phyloP scores from a whole-genome alignment of 2,888 invertebrate species.

The Litoditis marina region DNA sequence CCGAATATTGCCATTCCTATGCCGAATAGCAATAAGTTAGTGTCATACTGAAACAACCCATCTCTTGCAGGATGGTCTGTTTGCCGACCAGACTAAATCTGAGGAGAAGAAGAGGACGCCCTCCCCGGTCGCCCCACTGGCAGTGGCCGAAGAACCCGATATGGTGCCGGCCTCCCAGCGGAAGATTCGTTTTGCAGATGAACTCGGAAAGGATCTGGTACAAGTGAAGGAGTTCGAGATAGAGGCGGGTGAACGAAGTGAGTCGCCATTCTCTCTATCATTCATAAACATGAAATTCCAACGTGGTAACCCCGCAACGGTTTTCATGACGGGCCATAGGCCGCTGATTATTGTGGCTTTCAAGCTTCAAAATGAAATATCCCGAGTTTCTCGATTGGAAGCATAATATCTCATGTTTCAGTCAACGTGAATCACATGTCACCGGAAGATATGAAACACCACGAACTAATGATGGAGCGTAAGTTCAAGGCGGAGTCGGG shows the following conservation, averaged over 20 bases:
- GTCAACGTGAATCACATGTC: conserved; percentile 20
- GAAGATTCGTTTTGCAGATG: conserved; percentile 76
- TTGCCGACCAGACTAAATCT: conserved; percentile 1
- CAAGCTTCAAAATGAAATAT: too few species aligned
- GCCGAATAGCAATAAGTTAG: too few species aligned
- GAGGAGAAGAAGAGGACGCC: conserved; percentile 4
- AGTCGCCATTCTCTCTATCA: background rate
- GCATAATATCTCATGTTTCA: conserved; percentile 2
- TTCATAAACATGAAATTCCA: background rate
- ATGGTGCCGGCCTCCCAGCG: conserved; percentile 4
- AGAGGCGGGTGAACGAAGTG: conserved; percentile 83
- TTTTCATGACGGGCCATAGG: too few species aligned
- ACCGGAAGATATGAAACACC: conserved; percentile 25
- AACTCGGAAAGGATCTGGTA: conserved; percentile 76
- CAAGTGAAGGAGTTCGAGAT: conserved; percentile 85
- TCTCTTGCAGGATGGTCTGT: conserved; percentile 10
- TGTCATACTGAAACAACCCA: too few species aligned
- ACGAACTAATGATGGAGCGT: conserved; percentile 17
- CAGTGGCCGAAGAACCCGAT: conserved; percentile 4
- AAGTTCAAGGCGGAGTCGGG: conserved; percentile 1
- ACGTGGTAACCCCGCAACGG: too few species aligned
- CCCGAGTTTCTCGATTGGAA: background rate
- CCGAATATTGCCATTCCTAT: too few species aligned
- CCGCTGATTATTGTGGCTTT: too few species aligned
- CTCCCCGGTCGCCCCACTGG: conserved; percentile 3